phyloP scores from a whole-genome alignment of 2,888 invertebrate genomes.

The Formica aserva region DNA sequence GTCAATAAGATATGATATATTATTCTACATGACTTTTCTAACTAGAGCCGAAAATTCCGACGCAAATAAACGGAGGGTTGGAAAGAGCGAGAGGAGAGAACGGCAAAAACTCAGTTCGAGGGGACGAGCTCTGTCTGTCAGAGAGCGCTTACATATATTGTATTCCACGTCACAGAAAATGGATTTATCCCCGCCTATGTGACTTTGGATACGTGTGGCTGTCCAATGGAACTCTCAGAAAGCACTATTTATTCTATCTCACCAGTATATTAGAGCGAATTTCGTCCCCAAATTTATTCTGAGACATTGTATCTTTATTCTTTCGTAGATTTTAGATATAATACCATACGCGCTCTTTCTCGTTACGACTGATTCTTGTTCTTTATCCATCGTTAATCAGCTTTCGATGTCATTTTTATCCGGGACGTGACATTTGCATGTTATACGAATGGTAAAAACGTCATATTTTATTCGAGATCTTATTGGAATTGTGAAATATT shows the following conservation, averaged over 20 bases:
- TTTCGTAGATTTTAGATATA: constrained; percentile 21
- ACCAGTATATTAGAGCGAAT: constrained; percentile 38
- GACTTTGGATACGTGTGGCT: constrained; percentile 61
- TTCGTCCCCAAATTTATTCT: not conserved
- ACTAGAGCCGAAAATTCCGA: constrained; percentile 38
- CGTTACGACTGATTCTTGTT: not conserved
- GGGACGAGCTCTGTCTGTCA: constrained; percentile 69
- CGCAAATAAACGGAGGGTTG: constrained; percentile 37
- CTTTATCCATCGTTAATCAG: constrained; percentile 22
- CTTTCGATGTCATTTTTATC: constrained; percentile 7
- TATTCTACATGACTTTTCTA: constrained; percentile 25
- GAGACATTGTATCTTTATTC: constrained; percentile 3
- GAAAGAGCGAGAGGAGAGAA: constrained; percentile 13
- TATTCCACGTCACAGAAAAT: constrained; percentile 81
- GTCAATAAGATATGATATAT: not conserved
- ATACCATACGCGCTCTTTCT: not conserved
- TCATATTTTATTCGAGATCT: not conserved
- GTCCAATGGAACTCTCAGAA: constrained; percentile 47
- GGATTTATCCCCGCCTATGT: constrained; percentile 79
- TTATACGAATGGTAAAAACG: not conserved
- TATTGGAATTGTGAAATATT: not conserved
- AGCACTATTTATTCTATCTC: constrained; percentile 67
- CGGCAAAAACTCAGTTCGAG: constrained; percentile 62
- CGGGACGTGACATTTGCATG: not conserved
- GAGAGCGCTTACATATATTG: constrained; percentile 80